Evolutionary conservation across 2,113 vertebrate genomes (phyloP), one percentile per base, ranked within the genome.

Genomic region (Podiceps cristatus): DNA sequence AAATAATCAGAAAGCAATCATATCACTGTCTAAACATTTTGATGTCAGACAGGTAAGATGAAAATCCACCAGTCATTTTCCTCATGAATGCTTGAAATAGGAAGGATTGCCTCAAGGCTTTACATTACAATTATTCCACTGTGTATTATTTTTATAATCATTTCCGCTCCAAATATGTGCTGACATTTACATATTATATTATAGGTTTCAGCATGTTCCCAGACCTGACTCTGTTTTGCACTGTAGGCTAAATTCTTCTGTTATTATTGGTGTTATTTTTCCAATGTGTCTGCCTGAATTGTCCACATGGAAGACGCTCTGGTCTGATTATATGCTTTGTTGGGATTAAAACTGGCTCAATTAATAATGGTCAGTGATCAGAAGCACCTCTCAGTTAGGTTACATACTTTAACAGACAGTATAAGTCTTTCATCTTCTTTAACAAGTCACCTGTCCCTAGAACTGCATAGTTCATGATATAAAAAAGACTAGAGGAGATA

Each of bases 151-250:
- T 96, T 89, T 69, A 75, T 76, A 92, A 90, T 95, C 82, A 83
- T 89, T 97, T 94, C 83, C 86, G 95, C 73, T 77, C 63, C 91
- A 93, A 28, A 40, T 87, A 91, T 90, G 77, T 91, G 78, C 86
- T 96, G 75, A 92, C 90, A 60, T 95, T 88, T 91, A 77, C 68
- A 94, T 84, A 86, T 89, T 52, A 79, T 63, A 83, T 93, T 94
- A 78, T 88, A 90, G 80, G 96, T 96, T 97, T 93, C 88, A 95
- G 78, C 86, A 94, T 66, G 68, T 93, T 95, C 95, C 45, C 82
- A 97, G 92, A 45, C 92, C 86, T 91, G 86, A 86, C 35, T 82
- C 7, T 49, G 73, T 88, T 97, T 97, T 88, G 92, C 84, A 95
- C 78, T 81, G 84, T 64, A 94, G 91, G 80, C 86, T 96, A 93